Evolutionary conservation across 2,113 vertebrate species (phyloP).

Genomic region (Sterrhoptilus dennistouni): DNA sequence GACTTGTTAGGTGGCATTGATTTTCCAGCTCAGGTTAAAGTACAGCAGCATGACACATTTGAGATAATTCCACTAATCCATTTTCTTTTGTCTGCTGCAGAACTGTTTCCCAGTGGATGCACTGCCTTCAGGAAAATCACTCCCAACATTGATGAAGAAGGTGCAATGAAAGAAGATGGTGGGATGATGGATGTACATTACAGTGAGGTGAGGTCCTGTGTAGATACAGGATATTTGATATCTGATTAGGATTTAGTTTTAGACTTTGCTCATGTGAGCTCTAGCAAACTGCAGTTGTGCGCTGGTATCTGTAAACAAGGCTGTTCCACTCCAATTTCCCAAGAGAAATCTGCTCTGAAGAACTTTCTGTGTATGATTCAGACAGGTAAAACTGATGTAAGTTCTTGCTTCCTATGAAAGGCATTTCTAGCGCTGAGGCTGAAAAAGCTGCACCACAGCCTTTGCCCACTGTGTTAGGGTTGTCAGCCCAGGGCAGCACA

Average conservation of each 20-base stretch:
- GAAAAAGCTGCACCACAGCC: not conserved
- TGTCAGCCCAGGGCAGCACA: not conserved
- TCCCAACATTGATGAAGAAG: conserved; percentile 93
- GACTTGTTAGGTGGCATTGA: not conserved
- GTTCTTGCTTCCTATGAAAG: not conserved
- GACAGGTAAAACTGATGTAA: not conserved
- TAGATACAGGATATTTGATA: not conserved
- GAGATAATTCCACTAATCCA: not conserved
- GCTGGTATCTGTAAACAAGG: not conserved
- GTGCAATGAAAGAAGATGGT: conserved; percentile 95
- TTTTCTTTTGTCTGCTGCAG: conserved; percentile 64
- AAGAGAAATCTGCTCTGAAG: not conserved
- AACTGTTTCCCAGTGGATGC: conserved; percentile 88
- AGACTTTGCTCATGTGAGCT: not conserved
- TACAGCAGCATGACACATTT: not conserved
- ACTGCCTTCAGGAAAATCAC: conserved; percentile 92
- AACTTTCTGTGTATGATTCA: not conserved
- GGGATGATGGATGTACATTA: conserved; percentile 97
- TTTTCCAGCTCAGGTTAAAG: not conserved
- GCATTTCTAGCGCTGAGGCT: not conserved
- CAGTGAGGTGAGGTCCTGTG: conserved; percentile 81
- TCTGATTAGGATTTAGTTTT: not conserved
- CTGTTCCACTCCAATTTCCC: not conserved
- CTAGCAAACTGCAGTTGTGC: not conserved
- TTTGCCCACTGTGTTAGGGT: not conserved